Evolutionary conservation across 2,888 invertebrate genomes (phyloP), one percentile per base, ranked within the genome.

Genomic region (Linhomoeus sp.): DNA sequence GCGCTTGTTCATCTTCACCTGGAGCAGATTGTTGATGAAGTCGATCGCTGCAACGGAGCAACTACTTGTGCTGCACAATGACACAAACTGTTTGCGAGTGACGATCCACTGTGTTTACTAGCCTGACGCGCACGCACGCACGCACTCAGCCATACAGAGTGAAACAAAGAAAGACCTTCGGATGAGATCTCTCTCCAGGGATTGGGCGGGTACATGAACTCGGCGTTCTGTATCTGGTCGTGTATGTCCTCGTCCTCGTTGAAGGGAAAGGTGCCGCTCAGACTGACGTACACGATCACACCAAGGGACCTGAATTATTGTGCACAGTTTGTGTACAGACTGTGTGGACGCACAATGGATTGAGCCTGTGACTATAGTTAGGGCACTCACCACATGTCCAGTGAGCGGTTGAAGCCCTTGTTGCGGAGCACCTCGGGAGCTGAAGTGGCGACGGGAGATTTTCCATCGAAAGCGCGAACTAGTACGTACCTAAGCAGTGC

Each of bases 381-480:
- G n/a, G n/a, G n/a, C n/a, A n/a, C n/a, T n/a, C n/a, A n/a, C 97
- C 94, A 97, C 94, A 97, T 97, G 70, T 97, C 97, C 62, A 97
- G 71, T 0, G 92, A 92, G 2, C 94, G 77, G 70, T 97, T 99
- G 72, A 97, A 97, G 33, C 94, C 92, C 68, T 94, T 94, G 71
- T 94, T 92, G 54, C 92, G 78, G 37, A 97, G 73, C 14, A 97
- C 94, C 70, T 97, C 92, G 0, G 92, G 92, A 23, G 92, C 92
- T 83, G 56, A 19, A 52, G 35, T 17, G 33, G 26, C 48, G 5
- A 5, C 29, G 29, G 7, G 7, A 14, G 3, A 2, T 23, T 5
- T 36, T 29, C 29, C 29, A 29, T 29, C 29, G 29, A n/a, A 19
- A 41, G n/a, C n/a, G n/a, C n/a, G n/a, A n/a, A n/a, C n/a, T n/a